Base-by-base conservation (phyloP, 2,113 vertebrate species). In the Centropus bengalensis region DNA sequence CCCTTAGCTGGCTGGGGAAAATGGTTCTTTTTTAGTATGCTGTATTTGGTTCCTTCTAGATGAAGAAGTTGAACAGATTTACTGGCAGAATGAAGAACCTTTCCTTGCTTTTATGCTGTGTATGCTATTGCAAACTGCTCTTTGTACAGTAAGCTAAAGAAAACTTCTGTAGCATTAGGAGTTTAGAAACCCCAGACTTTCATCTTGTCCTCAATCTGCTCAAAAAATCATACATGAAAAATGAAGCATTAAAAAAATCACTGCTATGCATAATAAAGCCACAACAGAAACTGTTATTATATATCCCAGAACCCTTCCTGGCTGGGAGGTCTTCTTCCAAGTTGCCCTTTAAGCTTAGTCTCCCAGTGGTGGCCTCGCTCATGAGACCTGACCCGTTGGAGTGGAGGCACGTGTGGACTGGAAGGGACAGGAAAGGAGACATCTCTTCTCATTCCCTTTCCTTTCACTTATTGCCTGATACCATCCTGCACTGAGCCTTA, bases 311-410 rank as follows among this genome's bases (percentile, higher is more conserved):
- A 14, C 7, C 18, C 40, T 58, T 88, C 9, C 32, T 42, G 30
- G 32, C 19, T 18, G 18, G 24, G 18, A 82, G 5, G 33, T 52
- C 64, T 54, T 64, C 45, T 63, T 27, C 33, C 2, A 6, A 75
- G 52, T 8, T 18, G 10, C 8, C 4, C 16, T 62, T 42, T 26
- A 62, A 14, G 59, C 16, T 1, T 66, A 32, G 17, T 52, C 5
- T 66, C 11, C 12, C 32, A 66, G 18, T 4, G 9, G 56, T 44
- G 11, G 26, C 51, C 45, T 88, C 0, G 0, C 30, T 62, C 2
- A 6, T 45, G 55, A 69, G 79, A 42, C 16, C 33, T 55, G 79
- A 38, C 45, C 27, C 19, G 18, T 2, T 56, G 55, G 28, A 36
- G 33, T 12, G 30, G 33, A 73, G 55, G n/a, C 28, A 63, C 23